phyloP scores from a whole-genome alignment of 2,888 invertebrate genomes.

The Pristionchus mayeri region DNA sequence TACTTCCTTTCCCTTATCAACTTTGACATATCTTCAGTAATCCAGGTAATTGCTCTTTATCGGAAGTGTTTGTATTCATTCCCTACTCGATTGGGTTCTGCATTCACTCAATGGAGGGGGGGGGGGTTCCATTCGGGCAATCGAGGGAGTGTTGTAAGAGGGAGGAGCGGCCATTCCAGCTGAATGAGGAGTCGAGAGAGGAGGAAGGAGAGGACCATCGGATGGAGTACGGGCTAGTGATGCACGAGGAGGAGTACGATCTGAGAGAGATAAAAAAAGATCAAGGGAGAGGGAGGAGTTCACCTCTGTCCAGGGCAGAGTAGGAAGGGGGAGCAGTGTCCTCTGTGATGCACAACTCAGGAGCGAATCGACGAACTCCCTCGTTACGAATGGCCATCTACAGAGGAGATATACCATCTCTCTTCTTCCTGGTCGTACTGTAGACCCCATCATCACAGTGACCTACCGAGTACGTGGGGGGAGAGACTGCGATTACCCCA shows the following conservation, averaged over 20 bases:
- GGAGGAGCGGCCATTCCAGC: neutral
- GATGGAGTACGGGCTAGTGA: neutral
- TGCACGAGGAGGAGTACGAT: neutral
- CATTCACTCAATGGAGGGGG: neutral
- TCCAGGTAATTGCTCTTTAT: slow-evolving; percentile 33
- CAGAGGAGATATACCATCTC: neutral
- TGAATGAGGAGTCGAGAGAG: neutral
- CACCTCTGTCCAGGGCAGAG: neutral
- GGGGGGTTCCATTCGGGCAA: slow-evolving; percentile 18
- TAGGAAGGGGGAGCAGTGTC: slow-evolving; percentile 29
- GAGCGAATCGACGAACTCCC: slow-evolving; percentile 25
- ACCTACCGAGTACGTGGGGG: slow-evolving; percentile 29
- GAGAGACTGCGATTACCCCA: neutral
- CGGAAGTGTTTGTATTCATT: neutral
- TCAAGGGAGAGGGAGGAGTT: neutral
- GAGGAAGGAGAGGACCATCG: neutral
- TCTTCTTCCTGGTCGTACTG: neutral
- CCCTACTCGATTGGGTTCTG: neutral
- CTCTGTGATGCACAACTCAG: slow-evolving; percentile 31
- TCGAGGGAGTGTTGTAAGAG: neutral
- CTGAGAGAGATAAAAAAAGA: neutral
- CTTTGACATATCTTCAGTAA: no score
- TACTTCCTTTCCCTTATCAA: no score
- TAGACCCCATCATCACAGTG: neutral
- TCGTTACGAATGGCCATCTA: slow-evolving; percentile 46